Conservation (phyloP, 2,888 invertebrate species). For the Chrysolina oricalcia region DNA sequence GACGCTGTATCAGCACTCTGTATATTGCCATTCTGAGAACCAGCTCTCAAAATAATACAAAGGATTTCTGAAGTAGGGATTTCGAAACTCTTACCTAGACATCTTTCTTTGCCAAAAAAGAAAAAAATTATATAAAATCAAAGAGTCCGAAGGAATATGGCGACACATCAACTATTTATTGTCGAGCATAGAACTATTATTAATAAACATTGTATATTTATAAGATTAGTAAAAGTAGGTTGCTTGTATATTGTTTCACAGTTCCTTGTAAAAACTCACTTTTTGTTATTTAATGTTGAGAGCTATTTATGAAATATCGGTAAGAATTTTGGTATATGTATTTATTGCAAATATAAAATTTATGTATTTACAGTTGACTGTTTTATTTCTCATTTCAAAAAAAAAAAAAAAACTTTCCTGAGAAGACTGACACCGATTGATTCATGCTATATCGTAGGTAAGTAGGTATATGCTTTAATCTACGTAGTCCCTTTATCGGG, state of each 20-base stretch:
- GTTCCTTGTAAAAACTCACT: slow-evolving; percentile 54
- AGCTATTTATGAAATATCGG: slow-evolving; percentile 54
- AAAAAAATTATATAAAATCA: too few species aligned
- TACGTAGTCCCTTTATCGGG: too few species aligned
- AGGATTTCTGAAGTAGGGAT: too few species aligned
- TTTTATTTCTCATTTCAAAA: neutral
- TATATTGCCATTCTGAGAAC: too few species aligned
- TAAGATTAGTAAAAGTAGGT: slow-evolving; percentile 36
- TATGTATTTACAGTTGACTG: slow-evolving; percentile 51
- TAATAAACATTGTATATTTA: slow-evolving; percentile 28
- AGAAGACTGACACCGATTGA: neutral
- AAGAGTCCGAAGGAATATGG: too few species aligned
- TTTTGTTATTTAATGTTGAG: slow-evolving; percentile 54
- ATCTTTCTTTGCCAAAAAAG: too few species aligned
- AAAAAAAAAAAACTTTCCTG: neutral
- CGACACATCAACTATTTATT: neutral
- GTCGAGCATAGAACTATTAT: neutral
- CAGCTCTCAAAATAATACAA: too few species aligned
- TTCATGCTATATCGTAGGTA: too few species aligned
- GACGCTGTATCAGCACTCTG: too few species aligned
- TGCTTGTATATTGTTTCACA: slow-evolving; percentile 48
- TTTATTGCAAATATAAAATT: slow-evolving; percentile 56
- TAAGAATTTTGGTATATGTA: slow-evolving; percentile 56
- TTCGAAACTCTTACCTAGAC: too few species aligned
- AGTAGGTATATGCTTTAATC: too few species aligned